These are phyloP conservation scores for Synanthedon myopaeformis DNA, from an alignment of 2,888 invertebrate species.

Conservation along the genomic window DNA sequence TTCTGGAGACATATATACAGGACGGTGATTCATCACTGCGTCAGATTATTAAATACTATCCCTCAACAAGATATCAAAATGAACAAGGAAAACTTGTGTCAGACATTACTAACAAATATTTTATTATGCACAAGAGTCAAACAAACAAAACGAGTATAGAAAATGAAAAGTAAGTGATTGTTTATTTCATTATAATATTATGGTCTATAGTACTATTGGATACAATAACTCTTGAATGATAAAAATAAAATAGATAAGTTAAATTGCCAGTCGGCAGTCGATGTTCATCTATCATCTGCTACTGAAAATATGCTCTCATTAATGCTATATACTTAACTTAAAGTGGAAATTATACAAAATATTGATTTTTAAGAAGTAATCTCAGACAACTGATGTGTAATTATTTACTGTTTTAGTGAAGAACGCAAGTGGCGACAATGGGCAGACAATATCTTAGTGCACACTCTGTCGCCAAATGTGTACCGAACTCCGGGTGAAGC, in stretches of 20 bases:
- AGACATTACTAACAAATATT: slow-evolving; percentile 90
- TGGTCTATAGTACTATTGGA: too few relatives aligned
- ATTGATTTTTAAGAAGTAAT: too few relatives aligned
- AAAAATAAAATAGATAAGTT: too few relatives aligned
- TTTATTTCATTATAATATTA: too few relatives aligned
- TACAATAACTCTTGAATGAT: too few relatives aligned
- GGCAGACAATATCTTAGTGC: slow-evolving; percentile 92
- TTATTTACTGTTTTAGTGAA: slow-evolving; percentile 70
- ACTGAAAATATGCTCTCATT: too few relatives aligned
- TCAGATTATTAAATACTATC: slow-evolving; percentile 83
- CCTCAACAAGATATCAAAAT: slow-evolving; percentile 75
- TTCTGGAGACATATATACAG: slow-evolving; percentile 81
- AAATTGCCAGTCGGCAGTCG: too few relatives aligned
- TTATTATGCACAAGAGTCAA: slow-evolving; percentile 78
- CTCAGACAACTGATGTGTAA: not conserved
- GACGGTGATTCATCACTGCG: slow-evolving; percentile 71
- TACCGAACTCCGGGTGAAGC: slow-evolving; percentile 90
- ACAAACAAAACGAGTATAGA: not conserved
- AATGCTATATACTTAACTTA: too few relatives aligned
- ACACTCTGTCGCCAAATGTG: slow-evolving; percentile 95
- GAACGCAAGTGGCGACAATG: slow-evolving; percentile 97
- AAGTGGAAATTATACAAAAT: too few relatives aligned
- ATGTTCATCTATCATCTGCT: too few relatives aligned
- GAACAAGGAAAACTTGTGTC: slow-evolving; percentile 75
- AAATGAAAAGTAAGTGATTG: slow-evolving; percentile 66